A percentile compares a stretch with the other conserved stretches of the same genome.
phyloP scores from a whole-genome alignment of 2,888 invertebrate genomes.

The Rhagium mordax region DNA sequence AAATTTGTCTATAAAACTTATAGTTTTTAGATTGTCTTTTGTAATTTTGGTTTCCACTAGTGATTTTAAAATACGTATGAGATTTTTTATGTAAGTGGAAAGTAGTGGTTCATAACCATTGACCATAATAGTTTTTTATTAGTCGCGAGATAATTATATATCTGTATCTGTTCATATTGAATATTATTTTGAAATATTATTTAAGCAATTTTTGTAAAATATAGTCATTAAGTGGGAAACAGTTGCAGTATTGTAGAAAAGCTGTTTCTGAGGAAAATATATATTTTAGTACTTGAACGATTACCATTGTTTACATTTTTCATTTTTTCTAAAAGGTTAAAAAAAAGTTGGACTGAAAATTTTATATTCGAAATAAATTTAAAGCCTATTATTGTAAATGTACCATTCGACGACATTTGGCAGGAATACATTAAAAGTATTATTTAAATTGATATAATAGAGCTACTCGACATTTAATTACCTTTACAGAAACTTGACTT shows the following conservation, averaged over 20 bases:
- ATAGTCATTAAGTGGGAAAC: not conserved
- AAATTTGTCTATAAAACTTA: not conserved
- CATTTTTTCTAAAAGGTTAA: not conserved
- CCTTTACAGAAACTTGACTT: not conserved
- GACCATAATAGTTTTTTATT: not conserved
- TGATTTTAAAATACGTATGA: not conserved
- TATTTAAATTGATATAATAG: not conserved
- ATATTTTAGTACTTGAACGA: not conserved
- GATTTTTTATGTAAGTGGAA: not conserved
- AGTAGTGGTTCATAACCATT: not conserved
- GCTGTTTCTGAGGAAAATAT: not conserved
- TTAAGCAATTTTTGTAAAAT: not conserved
- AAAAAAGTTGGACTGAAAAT: not conserved
- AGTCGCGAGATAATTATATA: not conserved
- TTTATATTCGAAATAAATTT: not conserved
- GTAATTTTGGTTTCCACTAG: not conserved
- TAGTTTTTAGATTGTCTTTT: slow-evolving; percentile 1
- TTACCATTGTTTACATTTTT: not conserved
- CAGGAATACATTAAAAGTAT: not conserved
- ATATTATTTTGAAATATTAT: not conserved
- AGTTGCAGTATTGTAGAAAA: not conserved
- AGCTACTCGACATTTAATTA: not conserved
- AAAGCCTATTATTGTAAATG: not conserved
- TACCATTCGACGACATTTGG: not conserved
- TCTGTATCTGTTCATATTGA: not conserved